phyloP scores from a whole-genome alignment of 2,888 invertebrate species.

The Nephrocerus scutellatus region DNA sequence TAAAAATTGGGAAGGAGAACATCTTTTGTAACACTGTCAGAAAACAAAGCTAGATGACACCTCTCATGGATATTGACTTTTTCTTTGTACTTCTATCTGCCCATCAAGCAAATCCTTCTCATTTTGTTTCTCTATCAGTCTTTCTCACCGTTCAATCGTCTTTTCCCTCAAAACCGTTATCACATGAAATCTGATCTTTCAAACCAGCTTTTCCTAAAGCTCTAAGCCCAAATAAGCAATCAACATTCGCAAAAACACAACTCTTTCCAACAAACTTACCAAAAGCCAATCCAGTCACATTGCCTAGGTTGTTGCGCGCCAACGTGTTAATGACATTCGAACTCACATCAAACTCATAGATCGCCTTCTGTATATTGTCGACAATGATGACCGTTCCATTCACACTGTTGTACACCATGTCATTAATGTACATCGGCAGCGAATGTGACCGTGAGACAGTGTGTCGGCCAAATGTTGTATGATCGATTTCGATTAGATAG shows the following conservation, averaged over 20 bases:
- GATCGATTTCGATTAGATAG: constrained; percentile 56
- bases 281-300: constrained; percentile 55
- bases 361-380: constrained; percentile 48
- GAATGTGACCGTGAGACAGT: constrained; percentile 50
- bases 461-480: constrained; percentile 61
- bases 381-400: constrained; percentile 51
- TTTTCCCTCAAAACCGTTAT: too few relatives aligned
- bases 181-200: too few relatives aligned
- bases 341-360: constrained; percentile 45
- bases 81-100: too few relatives aligned
- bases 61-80: too few relatives aligned
- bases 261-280: constrained; percentile 39
- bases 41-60: too few relatives aligned
- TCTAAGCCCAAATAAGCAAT: neutral
- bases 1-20: too few relatives aligned
- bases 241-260: too few relatives aligned
- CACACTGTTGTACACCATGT: constrained; percentile 59
- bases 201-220: neutral
- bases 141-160: too few relatives aligned
- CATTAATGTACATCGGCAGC: constrained; percentile 53
- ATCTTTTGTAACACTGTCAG: too few relatives aligned
- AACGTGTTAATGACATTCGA: constrained; percentile 35
- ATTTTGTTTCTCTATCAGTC: too few relatives aligned
- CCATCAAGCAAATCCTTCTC: too few relatives aligned
- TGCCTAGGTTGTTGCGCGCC: constrained; percentile 47